Percentiles rank a stretch among this genome's conserved stretches.
Conservation (phyloP, 2,888 invertebrate genomes). For the Plutella xylostella region DNA sequence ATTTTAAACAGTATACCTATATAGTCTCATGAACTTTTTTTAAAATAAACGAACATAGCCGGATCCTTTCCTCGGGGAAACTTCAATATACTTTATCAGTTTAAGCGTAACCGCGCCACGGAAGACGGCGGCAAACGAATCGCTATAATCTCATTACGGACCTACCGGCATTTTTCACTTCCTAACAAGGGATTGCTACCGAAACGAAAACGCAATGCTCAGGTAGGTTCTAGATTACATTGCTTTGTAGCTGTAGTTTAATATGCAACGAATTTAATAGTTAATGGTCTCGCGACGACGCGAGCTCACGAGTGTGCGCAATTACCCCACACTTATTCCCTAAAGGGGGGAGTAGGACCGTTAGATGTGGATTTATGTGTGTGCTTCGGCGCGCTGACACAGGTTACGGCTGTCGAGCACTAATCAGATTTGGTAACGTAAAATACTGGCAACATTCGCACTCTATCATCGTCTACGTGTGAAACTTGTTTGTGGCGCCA, state of each 20-base stretch:
- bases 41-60: no score
- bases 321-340: constrained; percentile 64
- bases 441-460: no score
- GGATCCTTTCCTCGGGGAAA: no score
- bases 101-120: no score
- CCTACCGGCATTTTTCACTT: constrained; percentile 10
- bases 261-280: constrained; percentile 70
- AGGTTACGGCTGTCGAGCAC: constrained; percentile 33
- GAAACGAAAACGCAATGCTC: constrained; percentile 21
- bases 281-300: constrained; percentile 58
- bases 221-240: constrained; percentile 45
- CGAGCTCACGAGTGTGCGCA: constrained; percentile 50
- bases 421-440: constrained; percentile 39
- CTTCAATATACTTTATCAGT: no score
- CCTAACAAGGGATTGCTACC: constrained; percentile 32
- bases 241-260: constrained; percentile 54
- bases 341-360: constrained; percentile 31
- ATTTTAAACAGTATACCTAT: no score
- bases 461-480: no score
- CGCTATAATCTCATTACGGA: constrained; percentile 4
- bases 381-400: constrained; percentile 46
- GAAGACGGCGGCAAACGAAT: constrained; percentile 1
- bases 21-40: no score
- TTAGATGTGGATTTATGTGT: constrained; percentile 44
- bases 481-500: no score